Evolutionary conservation across 2,113 vertebrate genomes (phyloP).

Genomic region (Capra hircus): DNA sequence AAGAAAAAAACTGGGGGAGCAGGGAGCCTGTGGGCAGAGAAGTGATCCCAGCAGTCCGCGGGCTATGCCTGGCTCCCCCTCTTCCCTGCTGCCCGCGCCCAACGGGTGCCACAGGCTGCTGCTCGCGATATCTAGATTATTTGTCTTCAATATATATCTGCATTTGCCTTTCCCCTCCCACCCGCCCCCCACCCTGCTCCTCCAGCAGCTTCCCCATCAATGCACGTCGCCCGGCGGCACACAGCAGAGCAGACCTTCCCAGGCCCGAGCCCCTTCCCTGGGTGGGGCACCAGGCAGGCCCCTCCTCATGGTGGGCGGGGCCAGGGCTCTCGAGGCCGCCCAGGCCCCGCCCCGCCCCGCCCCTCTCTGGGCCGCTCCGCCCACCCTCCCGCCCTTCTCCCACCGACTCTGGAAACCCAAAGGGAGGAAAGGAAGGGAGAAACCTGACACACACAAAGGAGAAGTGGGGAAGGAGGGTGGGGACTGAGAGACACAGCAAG

Average conservation of each 20-base stretch:
- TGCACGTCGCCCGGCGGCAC: no score
- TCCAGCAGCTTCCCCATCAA: no score
- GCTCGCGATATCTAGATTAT: constrained; percentile 53
- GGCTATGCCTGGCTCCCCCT: constrained; percentile 21
- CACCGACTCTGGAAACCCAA: constrained; percentile 55
- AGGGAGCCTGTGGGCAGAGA: constrained; percentile 56
- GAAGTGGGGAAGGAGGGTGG: background rate
- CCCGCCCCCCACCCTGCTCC: constrained; percentile 3
- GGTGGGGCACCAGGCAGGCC: no score
- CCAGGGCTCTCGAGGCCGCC: no score
- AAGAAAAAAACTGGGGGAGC: constrained; percentile 72
- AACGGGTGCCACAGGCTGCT: constrained; percentile 46
- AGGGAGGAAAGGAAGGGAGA: constrained; percentile 37
- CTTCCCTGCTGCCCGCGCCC: background rate
- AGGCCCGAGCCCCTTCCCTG: no score
- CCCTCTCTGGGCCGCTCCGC: no score
- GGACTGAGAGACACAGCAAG: constrained; percentile 37
- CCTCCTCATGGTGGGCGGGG: no score
- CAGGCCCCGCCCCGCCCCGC: no score
- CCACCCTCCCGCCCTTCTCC: constrained; percentile 19
- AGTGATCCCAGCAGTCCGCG: constrained; percentile 51
- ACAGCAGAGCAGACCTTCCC: no score
- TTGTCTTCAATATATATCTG: constrained; percentile 72
- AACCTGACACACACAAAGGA: constrained; percentile 1
- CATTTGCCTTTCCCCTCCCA: constrained; percentile 47